phyloP scores from a whole-genome alignment of 2,888 invertebrate genomes.

The Agrochola lychnidis region DNA sequence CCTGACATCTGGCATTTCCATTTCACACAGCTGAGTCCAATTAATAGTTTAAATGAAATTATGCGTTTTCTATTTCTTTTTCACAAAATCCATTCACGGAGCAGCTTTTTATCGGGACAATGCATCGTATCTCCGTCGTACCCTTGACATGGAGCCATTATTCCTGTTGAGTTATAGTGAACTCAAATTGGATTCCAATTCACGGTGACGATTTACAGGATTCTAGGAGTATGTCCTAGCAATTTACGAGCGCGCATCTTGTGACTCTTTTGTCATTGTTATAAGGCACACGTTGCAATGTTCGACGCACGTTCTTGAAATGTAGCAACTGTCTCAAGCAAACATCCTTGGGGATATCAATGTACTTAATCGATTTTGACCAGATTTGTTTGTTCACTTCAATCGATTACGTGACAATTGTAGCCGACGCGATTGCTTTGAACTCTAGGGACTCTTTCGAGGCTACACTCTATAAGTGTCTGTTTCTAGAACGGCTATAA shows the following conservation, averaged over 20 bases:
- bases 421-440: conserved; percentile 56
- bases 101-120: conserved; percentile 58
- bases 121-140: conserved; percentile 48
- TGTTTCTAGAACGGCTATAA: conserved; percentile 39
- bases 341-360: conserved; percentile 69
- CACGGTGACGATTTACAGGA: conserved; percentile 50
- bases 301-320: background rate
- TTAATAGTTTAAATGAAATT: conserved; percentile 15
- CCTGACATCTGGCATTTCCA: background rate
- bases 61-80: conserved; percentile 34
- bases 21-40: conserved; percentile 3
- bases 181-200: conserved; percentile 61
- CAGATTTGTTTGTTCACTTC: conserved; percentile 79
- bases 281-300: background rate
- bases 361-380: conserved; percentile 72
- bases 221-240: conserved; percentile 33
- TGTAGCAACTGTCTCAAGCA: conserved; percentile 42
- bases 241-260: background rate
- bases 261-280: background rate
- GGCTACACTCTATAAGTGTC: conserved; percentile 41
- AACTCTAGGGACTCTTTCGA: conserved; percentile 50
- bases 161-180: conserved; percentile 64
- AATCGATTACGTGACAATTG: conserved; percentile 79
- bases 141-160: conserved; percentile 56
- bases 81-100: conserved; percentile 28